Evolutionary conservation across 1,140 invertebrate genomes (phyloP), one percentile per base, ranked within the genome.

Genomic region (Plutomurus gul): DNA sequence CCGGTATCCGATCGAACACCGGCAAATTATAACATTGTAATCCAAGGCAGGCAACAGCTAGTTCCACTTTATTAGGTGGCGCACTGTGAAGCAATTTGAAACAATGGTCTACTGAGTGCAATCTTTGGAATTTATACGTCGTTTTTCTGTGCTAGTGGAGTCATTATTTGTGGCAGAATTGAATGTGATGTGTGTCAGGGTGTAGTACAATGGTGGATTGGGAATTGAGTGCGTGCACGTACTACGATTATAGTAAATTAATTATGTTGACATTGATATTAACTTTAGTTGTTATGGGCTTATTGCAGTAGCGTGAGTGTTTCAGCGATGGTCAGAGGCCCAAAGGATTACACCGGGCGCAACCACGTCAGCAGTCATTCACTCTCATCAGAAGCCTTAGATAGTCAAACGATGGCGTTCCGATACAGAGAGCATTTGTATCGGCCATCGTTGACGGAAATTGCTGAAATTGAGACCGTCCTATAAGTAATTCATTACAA

Each of bases 381-480:
- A 60, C 46, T 71, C 37, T 33, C 39, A 18, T 16, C 74, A 16
- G 81, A 79, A 75, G 77, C 81, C 71, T 71, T 81, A 40, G 73
- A 79, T 10, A 76, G n/a, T 56, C 56, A 80, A 78, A 18, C 76
- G 13, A 76, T 79, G 18, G 80, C 80, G 36, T 80, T 79, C 56
- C 77, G 51, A 56, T 78, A 77, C 20, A 47, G 81, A 43, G 78
- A 82, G 18, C 72, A 80, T 60, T 43, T 82, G 27, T 78, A 71
- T 27, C 30, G 78, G 37, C 76, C 81, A 27, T 75, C 75, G 43
- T 46, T 82, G 30, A 82, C 81, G 27, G 81, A 82, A 76, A 80
- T 82, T 65, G 71, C 78, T 51, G 81, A 82, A 73, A 80, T 82
- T 43, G 81, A 82, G 78, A 82, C 81, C 78, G 81, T 82, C 78